These are phyloP conservation scores for Mirza zaza DNA, from an alignment of 2,113 vertebrate species.

Conservation along the genomic window DNA sequence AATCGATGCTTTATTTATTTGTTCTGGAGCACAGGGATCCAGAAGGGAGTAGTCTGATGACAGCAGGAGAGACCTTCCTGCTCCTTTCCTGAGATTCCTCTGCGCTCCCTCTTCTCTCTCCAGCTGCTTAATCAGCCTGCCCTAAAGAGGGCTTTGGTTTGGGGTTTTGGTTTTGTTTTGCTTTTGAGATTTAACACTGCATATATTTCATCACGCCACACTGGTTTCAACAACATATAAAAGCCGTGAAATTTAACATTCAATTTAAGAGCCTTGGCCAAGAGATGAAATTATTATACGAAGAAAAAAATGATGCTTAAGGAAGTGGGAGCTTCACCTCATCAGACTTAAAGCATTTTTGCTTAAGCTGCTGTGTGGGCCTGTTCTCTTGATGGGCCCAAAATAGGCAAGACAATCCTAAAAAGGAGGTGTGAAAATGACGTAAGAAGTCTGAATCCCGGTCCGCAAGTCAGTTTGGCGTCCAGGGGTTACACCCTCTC, in stretches of 20 bases:
- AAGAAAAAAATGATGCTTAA: not conserved
- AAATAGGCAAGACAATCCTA: not conserved
- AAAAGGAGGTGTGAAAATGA: constrained; percentile 5
- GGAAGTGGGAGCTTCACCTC: constrained; percentile 1
- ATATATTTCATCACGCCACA: constrained; percentile 26
- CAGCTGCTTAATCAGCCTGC: constrained; percentile 2
- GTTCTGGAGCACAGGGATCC: not conserved
- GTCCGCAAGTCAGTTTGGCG: not conserved
- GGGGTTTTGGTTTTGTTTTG: constrained; percentile 41
- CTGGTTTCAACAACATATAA: constrained; percentile 56
- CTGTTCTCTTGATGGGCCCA: not conserved
- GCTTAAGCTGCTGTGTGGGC: not conserved
- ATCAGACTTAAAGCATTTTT: not conserved
- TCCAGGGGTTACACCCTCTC: not conserved
- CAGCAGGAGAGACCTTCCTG: not conserved
- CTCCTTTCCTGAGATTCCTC: not conserved
- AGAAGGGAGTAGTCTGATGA: constrained; percentile 8
- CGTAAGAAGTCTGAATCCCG: not conserved
- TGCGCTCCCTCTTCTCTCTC: not conserved
- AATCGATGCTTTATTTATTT: constrained; percentile 42
- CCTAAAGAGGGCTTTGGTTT: constrained; percentile 17
- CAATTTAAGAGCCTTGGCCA: constrained; percentile 35
- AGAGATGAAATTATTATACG: constrained; percentile 34
- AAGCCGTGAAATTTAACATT: constrained; percentile 61
- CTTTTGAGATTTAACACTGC: constrained; percentile 57